phyloP scores from a whole-genome alignment of 2,797 vertebrate genomes.

The Sardinella longiceps region DNA sequence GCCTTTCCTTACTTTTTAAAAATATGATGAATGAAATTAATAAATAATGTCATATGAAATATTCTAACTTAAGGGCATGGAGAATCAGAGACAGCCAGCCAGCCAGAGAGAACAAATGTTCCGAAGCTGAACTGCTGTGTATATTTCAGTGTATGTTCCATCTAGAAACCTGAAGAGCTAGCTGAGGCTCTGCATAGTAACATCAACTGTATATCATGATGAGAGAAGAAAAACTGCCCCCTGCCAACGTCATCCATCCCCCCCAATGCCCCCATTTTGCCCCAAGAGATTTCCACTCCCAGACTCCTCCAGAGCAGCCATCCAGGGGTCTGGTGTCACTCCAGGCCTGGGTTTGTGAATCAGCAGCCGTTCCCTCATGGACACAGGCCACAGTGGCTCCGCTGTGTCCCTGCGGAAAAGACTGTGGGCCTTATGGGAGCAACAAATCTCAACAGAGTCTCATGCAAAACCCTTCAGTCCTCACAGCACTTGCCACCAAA shows the following conservation, averaged over 20 bases:
- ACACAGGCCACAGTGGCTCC: neutral
- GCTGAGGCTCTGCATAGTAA: neutral
- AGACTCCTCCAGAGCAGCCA: neutral
- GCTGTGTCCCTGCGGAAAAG: neutral
- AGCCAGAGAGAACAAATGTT: neutral
- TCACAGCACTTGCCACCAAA: neutral
- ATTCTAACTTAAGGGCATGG: neutral
- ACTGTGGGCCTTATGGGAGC: neutral
- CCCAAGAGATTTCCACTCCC: neutral
- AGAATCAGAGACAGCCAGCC: neutral
- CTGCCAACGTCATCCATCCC: neutral
- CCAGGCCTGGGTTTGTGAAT: neutral
- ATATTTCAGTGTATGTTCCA: neutral
- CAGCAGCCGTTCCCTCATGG: neutral
- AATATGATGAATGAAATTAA: neutral
- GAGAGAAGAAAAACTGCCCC: neutral
- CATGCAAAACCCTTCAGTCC: neutral
- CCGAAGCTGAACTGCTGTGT: neutral
- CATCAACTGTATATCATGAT: neutral
- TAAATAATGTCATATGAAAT: too few species aligned
- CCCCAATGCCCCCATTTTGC: neutral
- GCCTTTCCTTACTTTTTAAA: neutral
- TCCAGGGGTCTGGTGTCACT: neutral
- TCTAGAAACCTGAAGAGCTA: neutral
- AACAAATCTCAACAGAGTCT: neutral